Evolutionary conservation across 2,888 invertebrate genomes (phyloP).

Genomic region (Archaeoteleia sp.): DNA sequence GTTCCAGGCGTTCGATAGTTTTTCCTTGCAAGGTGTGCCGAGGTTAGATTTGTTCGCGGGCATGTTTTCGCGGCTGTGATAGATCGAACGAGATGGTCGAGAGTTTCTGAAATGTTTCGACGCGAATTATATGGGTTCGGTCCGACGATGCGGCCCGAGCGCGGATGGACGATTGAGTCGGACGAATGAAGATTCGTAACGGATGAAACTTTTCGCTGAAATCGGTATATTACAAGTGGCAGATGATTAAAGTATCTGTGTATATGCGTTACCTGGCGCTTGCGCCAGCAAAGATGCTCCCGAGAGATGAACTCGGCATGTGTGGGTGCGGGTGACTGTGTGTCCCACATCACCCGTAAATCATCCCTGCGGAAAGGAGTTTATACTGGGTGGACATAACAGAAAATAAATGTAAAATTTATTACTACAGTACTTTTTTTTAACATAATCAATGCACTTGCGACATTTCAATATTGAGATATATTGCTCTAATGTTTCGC

Average conservation of each 20-base stretch:
- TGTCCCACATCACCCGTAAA: slow-evolving; percentile 40
- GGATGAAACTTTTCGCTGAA: slow-evolving; percentile 7
- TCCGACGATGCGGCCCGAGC: background rate
- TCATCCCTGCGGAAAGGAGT: too few relatives aligned
- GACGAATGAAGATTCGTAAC: background rate
- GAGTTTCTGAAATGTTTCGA: too few relatives aligned
- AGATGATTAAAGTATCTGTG: slow-evolving; percentile 27
- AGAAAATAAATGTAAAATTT: too few relatives aligned
- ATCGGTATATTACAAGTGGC: slow-evolving; percentile 22
- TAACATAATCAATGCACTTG: too few relatives aligned
- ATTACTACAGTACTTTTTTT: too few relatives aligned
- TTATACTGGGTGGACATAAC: too few relatives aligned
- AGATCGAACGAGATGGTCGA: background rate
- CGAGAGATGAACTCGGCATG: slow-evolving; percentile 34
- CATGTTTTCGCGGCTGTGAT: slow-evolving; percentile 54
- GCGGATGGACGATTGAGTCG: background rate
- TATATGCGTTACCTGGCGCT: slow-evolving; percentile 41
- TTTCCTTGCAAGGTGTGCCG: slow-evolving; percentile 66
- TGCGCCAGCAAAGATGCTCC: slow-evolving; percentile 32
- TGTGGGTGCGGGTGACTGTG: slow-evolving; percentile 25
- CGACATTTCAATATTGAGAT: too few relatives aligned
- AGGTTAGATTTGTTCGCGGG: slow-evolving; percentile 70
- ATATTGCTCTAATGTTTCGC: too few relatives aligned
- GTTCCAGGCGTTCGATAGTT: slow-evolving; percentile 63
- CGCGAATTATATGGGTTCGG: background rate